Percentiles rank a stretch among this genome's conserved stretches.
Evolutionary conservation across 2,888 invertebrate species (phyloP).

Genomic region (Aphrophora alni): DNA sequence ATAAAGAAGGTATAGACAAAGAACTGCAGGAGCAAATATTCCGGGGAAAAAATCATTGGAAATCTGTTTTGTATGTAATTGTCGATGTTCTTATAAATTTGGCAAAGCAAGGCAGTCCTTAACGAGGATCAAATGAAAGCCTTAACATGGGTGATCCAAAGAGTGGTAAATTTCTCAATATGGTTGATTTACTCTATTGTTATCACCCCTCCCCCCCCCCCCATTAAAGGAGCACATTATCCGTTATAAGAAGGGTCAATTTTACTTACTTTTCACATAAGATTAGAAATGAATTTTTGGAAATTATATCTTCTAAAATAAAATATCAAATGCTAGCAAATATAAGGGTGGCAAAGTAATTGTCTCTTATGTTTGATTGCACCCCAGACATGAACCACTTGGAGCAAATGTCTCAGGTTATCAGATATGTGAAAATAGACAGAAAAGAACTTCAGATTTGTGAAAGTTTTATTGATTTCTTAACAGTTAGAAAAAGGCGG

Average conservation of each 20-base stretch:
- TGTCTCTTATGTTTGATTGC: conserved; percentile 34
- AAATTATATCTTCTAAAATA: conserved; percentile 26
- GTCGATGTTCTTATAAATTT: too few species aligned
- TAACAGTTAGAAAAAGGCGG: conserved; percentile 28
- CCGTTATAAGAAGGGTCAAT: conserved; percentile 12
- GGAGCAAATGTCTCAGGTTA: conserved; percentile 33
- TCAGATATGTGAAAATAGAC: conserved; percentile 24
- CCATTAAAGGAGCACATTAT: background rate
- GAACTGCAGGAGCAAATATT: too few species aligned
- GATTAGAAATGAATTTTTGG: conserved; percentile 20
- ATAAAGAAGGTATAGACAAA: too few species aligned
- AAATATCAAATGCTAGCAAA: background rate
- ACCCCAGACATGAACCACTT: conserved; percentile 32
- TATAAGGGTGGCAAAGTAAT: conserved; percentile 29
- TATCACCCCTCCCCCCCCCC: too few species aligned
- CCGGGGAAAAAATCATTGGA: too few species aligned
- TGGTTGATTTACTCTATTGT: too few species aligned
- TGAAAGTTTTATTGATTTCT: conserved; percentile 33
- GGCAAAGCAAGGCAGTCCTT: too few species aligned
- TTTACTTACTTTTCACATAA: conserved; percentile 3
- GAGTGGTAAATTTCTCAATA: too few species aligned
- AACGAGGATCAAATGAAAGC: too few species aligned
- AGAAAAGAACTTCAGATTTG: conserved; percentile 4
- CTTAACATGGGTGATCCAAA: too few species aligned
- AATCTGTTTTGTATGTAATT: too few species aligned